phyloP scores from a whole-genome alignment of 2,888 invertebrate species.

The Drosophila stalkeri region DNA sequence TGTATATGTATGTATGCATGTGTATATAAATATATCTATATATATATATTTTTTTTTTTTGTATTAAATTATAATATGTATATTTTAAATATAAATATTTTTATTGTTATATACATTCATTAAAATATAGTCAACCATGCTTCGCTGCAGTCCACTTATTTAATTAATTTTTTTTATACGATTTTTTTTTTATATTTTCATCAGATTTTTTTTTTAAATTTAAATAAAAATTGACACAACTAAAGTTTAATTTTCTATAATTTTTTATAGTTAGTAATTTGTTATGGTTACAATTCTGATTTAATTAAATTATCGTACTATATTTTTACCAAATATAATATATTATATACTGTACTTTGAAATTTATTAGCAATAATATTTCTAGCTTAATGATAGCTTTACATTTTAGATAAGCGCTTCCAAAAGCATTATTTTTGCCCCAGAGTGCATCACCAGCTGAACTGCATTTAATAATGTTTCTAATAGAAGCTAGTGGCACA shows the following conservation, averaged over 20 bases:
- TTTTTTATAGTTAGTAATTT: neutral
- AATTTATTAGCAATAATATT: too few relatives aligned
- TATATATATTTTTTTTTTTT: too few relatives aligned
- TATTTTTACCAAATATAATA: neutral
- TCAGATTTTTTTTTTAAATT: too few relatives aligned
- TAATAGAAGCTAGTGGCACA: constrained; percentile 6
- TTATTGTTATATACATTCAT: too few relatives aligned
- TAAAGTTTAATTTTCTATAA: neutral
- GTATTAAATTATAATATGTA: too few relatives aligned
- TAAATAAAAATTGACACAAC: too few relatives aligned
- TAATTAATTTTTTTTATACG: too few relatives aligned
- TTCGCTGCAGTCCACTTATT: too few relatives aligned
- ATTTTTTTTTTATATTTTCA: too few relatives aligned
- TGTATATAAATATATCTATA: neutral
- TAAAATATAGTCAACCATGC: too few relatives aligned
- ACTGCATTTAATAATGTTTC: constrained; percentile 60
- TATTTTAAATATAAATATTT: neutral
- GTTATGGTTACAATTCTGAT: neutral
- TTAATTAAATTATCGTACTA: neutral
- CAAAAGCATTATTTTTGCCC: neutral
- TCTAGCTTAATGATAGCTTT: too few relatives aligned
- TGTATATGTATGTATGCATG: too few relatives aligned
- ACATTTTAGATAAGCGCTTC: neutral
- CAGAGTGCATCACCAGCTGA: constrained; percentile 36
- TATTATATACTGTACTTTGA: neutral